Percentiles rank a stretch among this genome's conserved stretches.
Conservation (phyloP, 2,888 invertebrate species). For the Diplolepis rosae region DNA sequence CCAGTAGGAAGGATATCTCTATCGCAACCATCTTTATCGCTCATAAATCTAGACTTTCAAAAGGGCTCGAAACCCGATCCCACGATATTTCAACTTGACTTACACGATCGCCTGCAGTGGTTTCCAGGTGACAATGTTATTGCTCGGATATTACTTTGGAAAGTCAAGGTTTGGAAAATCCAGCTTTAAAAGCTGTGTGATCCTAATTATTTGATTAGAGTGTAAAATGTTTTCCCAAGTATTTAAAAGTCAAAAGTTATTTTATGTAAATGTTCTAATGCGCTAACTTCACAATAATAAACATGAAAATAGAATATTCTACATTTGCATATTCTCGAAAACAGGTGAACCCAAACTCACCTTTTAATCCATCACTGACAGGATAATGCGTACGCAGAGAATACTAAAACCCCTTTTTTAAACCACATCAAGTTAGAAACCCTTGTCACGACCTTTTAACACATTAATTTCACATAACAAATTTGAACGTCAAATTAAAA, state of each 20-base stretch:
- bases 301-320: too few species aligned
- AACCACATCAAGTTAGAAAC: background rate
- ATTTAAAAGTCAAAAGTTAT: background rate
- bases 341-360: conserved; percentile 19
- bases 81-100: conserved; percentile 8
- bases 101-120: conserved; percentile 3
- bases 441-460: background rate
- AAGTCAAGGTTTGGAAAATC: background rate
- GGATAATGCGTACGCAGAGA: conserved; percentile 4
- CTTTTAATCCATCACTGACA: conserved; percentile 15
- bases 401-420: background rate
- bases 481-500: too few species aligned
- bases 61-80: conserved; percentile 14
- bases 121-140: conserved; percentile 12
- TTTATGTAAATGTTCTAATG: background rate
- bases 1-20: background rate
- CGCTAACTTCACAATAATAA: too few species aligned
- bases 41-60: background rate
- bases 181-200: background rate
- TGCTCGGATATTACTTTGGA: background rate
- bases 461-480: background rate
- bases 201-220: too few species aligned
- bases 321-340: background rate
- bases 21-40: conserved; percentile 19
- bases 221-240: background rate